Evolutionary conservation across 2,113 vertebrate genomes (phyloP), one percentile per base, ranked within the genome.

Genomic region (Antigone vipio): DNA sequence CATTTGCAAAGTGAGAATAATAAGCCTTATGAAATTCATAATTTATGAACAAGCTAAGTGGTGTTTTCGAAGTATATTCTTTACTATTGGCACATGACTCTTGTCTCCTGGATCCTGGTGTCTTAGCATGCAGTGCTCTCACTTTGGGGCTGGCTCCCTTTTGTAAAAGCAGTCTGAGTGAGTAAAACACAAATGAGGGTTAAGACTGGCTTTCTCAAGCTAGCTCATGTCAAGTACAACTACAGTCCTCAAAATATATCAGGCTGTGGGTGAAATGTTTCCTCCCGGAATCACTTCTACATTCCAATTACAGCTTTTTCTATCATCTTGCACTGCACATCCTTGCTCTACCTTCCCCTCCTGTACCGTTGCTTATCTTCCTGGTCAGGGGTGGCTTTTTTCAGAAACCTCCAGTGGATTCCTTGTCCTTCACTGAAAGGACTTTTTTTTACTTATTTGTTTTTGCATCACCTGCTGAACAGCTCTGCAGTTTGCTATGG

Each of bases 41-140:
- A 95, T 96, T 93, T 92, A 97, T 94, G 88, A 90, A 80, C 83
- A 58, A 93, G 58, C 84, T 89, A 79, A 91, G 67, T 64, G 40
- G 22, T 82, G 44, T 84, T 94, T 84, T 91, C 60, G 23, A 67
- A 93, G 77, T 64, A 35, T 85, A 14, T 83, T 89, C 66, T 82
- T 79, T 60, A 44, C 62, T 69, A 10, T 26, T 17, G 45, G 38
- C 73, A 74, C 32, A 2, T 62, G 75, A 69, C 38, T 93, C 59
- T 58, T 24, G 3, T 85, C 62, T 76, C n/a, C 72, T 32, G 69
- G 26, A 79, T 83, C 63, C 80, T 73, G 76, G 53, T 68, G 60
- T 45, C 58, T 79, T 32, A 50, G 40, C 27, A 16, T 53, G 29
- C 42, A 56, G 80, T 0, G 1, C 21, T 44, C 52, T 53, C 38